Conservation (phyloP, 2,113 vertebrate genomes). For the Cyphomyrus discorhynchus region DNA sequence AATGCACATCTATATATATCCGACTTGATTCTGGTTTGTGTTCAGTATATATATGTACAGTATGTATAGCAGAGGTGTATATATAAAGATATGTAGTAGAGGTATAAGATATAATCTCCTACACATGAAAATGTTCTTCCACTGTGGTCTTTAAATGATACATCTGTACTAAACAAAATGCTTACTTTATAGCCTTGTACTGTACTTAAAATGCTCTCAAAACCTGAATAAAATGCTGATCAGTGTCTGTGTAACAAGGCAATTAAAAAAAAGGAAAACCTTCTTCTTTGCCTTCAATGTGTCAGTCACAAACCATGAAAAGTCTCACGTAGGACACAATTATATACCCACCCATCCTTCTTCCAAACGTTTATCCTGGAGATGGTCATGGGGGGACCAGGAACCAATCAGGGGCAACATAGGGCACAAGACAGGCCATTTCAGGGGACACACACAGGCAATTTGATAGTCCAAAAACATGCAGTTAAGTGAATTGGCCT, state of each 20-base stretch:
- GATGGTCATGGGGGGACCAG: neutral
- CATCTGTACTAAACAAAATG: neutral
- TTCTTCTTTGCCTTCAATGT: neutral
- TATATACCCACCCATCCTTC: neutral
- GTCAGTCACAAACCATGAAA: neutral
- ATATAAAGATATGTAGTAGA: neutral
- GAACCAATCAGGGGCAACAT: neutral
- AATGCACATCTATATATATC: neutral
- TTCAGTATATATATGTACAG: neutral
- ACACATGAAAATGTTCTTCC: neutral
- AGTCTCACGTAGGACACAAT: neutral
- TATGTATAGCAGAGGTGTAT: neutral
- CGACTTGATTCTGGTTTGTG: neutral
- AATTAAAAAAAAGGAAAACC: neutral
- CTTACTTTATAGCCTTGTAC: neutral
- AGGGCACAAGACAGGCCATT: neutral
- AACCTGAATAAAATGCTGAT: neutral
- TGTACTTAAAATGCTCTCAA: neutral
- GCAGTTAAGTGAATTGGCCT: neutral
- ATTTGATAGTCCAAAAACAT: neutral
- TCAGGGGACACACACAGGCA: neutral
- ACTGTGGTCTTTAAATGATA: neutral
- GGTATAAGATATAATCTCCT: neutral
- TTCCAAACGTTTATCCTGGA: neutral
- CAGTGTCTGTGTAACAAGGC: neutral